Conservation (phyloP, 2,888 invertebrate genomes). For the Halocaridina rubra region DNA sequence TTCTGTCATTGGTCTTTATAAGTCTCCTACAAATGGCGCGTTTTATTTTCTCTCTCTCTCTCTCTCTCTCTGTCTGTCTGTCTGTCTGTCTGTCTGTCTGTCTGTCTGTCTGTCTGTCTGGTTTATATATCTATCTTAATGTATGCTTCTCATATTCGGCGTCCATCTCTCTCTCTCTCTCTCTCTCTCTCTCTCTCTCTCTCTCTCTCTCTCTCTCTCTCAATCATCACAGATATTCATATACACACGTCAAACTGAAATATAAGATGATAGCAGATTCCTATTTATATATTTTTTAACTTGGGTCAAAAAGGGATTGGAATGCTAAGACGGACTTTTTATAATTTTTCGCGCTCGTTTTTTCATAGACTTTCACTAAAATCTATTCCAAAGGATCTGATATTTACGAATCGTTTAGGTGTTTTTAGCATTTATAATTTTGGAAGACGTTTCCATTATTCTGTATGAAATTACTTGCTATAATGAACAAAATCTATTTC, state of each 20-base stretch:
- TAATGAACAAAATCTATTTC: too few species aligned
- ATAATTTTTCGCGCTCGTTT: too few species aligned
- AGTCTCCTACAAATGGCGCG: not conserved
- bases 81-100: not conserved
- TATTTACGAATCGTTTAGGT: too few species aligned
- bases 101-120: not conserved
- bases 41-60: not conserved
- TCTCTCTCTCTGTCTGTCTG: not conserved
- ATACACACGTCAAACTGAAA: not conserved
- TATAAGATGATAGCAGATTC: not conserved
- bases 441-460: too few species aligned
- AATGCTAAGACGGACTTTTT: too few species aligned
- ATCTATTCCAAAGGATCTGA: too few species aligned
- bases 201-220: not conserved
- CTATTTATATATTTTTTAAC: not conserved
- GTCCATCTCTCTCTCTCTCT: conserved; percentile 5
- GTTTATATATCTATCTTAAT: not conserved
- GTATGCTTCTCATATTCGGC: not conserved
- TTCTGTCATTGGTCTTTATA: not conserved
- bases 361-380: too few species aligned
- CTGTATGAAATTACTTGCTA: too few species aligned
- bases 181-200: not conserved
- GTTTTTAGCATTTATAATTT: too few species aligned
- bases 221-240: not conserved
- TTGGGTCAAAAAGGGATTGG: not conserved